A percentile compares a stretch with the other conserved stretches of the same genome.
Evolutionary conservation across 2,113 vertebrate genomes (phyloP).

Genomic region (Ammodytes dubius): DNA sequence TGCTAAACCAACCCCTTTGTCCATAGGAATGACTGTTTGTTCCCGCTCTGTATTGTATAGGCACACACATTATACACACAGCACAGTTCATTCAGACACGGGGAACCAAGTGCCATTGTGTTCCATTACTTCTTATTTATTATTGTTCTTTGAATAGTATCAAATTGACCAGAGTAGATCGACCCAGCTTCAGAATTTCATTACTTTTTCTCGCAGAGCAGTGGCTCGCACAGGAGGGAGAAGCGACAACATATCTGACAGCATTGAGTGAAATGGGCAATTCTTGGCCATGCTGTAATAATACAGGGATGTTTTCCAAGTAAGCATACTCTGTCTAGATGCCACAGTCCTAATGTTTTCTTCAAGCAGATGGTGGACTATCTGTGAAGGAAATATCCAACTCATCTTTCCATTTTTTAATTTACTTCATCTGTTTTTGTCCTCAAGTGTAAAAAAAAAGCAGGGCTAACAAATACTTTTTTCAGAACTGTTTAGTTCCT

Average conservation of each 20-base stretch:
- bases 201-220: slow-evolving; percentile 49
- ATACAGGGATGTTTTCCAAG: slow-evolving; percentile 42
- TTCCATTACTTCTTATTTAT: slow-evolving; percentile 20
- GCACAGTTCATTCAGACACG: slow-evolving; percentile 32
- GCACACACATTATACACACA: not conserved
- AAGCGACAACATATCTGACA: slow-evolving; percentile 48
- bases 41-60: slow-evolving; percentile 5
- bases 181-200: slow-evolving; percentile 48
- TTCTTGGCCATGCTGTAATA: slow-evolving; percentile 55
- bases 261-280: slow-evolving; percentile 49
- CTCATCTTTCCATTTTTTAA: slow-evolving; percentile 21
- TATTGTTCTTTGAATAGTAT: slow-evolving; percentile 14
- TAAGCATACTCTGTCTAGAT: slow-evolving; percentile 11
- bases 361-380: not conserved
- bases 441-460: slow-evolving; percentile 1
- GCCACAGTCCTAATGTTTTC: slow-evolving; percentile 13
- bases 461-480: slow-evolving; percentile 26
- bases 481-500: slow-evolving; percentile 45
- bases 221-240: slow-evolving; percentile 42
- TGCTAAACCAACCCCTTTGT: slow-evolving; percentile 68
- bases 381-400: slow-evolving; percentile 8
- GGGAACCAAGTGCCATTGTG: slow-evolving; percentile 6
- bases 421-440: slow-evolving; percentile 10
- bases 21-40: slow-evolving; percentile 40
- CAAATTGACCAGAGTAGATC: slow-evolving; percentile 22